Conservation (phyloP, 1,140 invertebrate genomes). For the Leucophenga varia region DNA sequence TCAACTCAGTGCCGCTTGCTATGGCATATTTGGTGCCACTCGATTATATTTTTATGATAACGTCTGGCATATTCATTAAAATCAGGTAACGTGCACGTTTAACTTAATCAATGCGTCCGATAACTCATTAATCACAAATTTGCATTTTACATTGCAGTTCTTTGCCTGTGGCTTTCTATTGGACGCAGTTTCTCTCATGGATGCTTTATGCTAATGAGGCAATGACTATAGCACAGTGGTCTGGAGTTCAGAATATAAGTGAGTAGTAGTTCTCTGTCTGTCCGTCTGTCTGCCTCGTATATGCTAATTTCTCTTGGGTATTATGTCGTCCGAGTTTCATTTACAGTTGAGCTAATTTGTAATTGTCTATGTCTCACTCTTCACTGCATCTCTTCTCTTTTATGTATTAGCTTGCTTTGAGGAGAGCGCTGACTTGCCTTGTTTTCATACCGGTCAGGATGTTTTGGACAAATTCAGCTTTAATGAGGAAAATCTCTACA, state of each 20-base stretch:
- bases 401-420: constrained; percentile 66
- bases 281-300: too few relatives aligned
- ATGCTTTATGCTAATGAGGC: constrained; percentile 90
- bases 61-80: constrained; percentile 81
- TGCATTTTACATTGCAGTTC: constrained; percentile 70
- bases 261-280: too few relatives aligned
- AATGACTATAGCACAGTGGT: constrained; percentile 78
- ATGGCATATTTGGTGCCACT: constrained; percentile 85
- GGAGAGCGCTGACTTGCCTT: constrained; percentile 63
- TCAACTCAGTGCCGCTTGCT: constrained; percentile 75
- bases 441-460: constrained; percentile 69
- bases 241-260: constrained; percentile 76
- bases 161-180: constrained; percentile 75
- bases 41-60: constrained; percentile 85
- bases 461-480: constrained; percentile 76
- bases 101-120: background rate
- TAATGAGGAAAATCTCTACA: constrained; percentile 63
- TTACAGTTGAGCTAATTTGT: too few relatives aligned
- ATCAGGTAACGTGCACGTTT: constrained; percentile 65
- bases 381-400: background rate
- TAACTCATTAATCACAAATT: background rate
- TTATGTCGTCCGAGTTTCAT: background rate
- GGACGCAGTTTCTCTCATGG: constrained; percentile 90
- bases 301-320: background rate
- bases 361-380: background rate